phyloP scores from a whole-genome alignment of 2,113 vertebrate genomes.

The Gallinago paraguaiae region DNA sequence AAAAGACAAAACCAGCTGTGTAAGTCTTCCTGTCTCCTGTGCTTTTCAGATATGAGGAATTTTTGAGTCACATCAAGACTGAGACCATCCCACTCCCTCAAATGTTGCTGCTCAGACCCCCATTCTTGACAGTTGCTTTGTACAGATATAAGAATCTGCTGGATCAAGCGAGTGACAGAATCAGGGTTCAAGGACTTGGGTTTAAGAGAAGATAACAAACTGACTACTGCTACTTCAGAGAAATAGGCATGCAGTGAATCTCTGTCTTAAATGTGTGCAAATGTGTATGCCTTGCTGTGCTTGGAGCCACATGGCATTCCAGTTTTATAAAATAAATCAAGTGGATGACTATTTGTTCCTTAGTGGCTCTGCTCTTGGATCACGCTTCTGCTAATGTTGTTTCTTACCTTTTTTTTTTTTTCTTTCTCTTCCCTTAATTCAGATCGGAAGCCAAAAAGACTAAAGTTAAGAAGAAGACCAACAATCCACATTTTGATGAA shows the following conservation, averaged over 20 bases:
- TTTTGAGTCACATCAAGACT: not conserved
- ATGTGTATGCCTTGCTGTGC: not conserved
- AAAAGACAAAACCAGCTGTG: not conserved
- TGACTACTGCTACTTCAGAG: not conserved
- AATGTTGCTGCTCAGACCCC: not conserved
- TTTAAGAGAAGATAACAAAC: not conserved
- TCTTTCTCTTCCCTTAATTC: not conserved
- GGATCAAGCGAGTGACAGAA: not conserved
- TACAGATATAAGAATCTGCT: not conserved
- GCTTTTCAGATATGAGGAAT: not conserved
- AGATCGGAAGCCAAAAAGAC: conserved; percentile 98
- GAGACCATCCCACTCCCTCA: not conserved
- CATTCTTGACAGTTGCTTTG: not conserved
- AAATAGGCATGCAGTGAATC: not conserved
- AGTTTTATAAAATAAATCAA: conserved; percentile 38
- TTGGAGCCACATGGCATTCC: conserved; percentile 37
- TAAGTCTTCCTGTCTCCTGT: not conserved
- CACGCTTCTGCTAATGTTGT: not conserved
- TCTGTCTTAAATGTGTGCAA: not conserved
- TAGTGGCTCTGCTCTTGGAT: not conserved
- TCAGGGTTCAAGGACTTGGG: not conserved
- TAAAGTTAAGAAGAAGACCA: conserved; percentile 96
- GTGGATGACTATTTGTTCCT: not conserved
- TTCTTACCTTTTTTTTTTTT: not conserved
- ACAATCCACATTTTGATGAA: conserved; percentile 98